Conservation (phyloP, 2,797 vertebrate genomes). For the Oryzias sinensis region DNA sequence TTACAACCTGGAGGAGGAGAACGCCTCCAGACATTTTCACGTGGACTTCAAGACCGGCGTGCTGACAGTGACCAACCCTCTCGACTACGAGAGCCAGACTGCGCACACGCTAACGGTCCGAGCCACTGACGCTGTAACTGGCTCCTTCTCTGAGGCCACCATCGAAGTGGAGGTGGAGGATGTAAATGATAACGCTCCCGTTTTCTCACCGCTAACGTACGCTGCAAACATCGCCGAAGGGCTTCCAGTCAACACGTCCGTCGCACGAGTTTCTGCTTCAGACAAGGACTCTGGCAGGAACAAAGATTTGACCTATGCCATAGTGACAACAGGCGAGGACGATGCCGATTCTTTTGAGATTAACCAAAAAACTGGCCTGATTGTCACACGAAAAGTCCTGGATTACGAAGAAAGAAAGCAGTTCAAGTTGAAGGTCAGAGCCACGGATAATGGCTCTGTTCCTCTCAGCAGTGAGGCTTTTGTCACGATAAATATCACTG, state of each 20-base stretch:
- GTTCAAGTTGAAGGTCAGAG: conserved; percentile 86
- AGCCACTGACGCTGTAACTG: conserved; percentile 90
- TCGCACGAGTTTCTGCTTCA: conserved; percentile 83
- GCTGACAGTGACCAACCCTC: conserved; percentile 83
- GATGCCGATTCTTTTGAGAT: conserved; percentile 86
- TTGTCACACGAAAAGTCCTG: conserved; percentile 82
- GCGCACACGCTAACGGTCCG: conserved; percentile 85
- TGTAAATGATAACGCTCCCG: conserved; percentile 88
- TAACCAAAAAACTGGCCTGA: conserved; percentile 81
- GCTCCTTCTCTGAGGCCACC: conserved; percentile 88
- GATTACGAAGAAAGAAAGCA: conserved; percentile 86
- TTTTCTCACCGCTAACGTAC: conserved; percentile 83
- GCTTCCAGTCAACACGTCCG: conserved; percentile 81
- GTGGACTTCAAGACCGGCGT: conserved; percentile 95
- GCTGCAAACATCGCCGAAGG: conserved; percentile 79
- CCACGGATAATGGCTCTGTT: conserved; percentile 82
- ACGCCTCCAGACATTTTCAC: conserved; percentile 83
- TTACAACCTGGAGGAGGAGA: conserved; percentile 92
- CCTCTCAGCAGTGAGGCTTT: conserved; percentile 82
- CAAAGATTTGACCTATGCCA: conserved; percentile 83
- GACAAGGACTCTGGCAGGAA: conserved; percentile 90
- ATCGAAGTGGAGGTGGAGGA: conserved; percentile 93
- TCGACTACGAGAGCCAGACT: conserved; percentile 88
- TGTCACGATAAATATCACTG: conserved; percentile 84
- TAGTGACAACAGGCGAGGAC: conserved; percentile 75